Percentiles rank a stretch among this genome's conserved stretches.
Evolutionary conservation across 1,140 invertebrate genomes (phyloP).

Genomic region (Coelopa frigida): DNA sequence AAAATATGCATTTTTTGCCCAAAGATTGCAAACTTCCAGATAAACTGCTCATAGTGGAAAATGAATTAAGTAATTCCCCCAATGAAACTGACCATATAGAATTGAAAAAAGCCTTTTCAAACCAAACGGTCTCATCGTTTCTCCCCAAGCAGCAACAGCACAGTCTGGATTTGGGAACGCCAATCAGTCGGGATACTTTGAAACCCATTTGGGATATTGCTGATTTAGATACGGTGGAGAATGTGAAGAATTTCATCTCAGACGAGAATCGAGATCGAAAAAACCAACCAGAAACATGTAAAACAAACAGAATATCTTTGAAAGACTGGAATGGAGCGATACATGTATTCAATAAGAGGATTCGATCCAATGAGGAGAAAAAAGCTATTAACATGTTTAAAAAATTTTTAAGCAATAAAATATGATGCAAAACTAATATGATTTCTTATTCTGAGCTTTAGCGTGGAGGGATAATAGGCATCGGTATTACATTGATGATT

Average conservation of each 20-base stretch:
- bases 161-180: constrained; percentile 7
- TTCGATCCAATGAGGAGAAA: constrained; percentile 20
- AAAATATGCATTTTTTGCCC: neutral
- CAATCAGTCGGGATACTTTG: constrained; percentile 15
- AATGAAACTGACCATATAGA: too few species aligned
- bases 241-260: constrained; percentile 27
- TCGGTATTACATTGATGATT: too few species aligned
- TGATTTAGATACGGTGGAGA: constrained; percentile 18
- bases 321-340: constrained; percentile 33
- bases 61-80: too few species aligned
- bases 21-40: neutral
- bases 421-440: too few species aligned
- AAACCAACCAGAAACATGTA: constrained; percentile 14
- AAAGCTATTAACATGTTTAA: constrained; percentile 36
- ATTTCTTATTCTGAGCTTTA: too few species aligned
- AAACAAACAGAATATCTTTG: constrained; percentile 24
- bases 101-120: too few species aligned
- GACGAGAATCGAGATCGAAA: constrained; percentile 23
- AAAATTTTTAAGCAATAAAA: constrained; percentile 39
- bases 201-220: too few species aligned
- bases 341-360: constrained; percentile 28
- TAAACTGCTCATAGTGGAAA: neutral
- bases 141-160: too few species aligned
- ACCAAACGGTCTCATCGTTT: too few species aligned
- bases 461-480: too few species aligned